These are phyloP conservation scores for Caenorhabditis tropicalis DNA, from an alignment of 1,140 invertebrate genomes.

Conservation along the genomic window DNA sequence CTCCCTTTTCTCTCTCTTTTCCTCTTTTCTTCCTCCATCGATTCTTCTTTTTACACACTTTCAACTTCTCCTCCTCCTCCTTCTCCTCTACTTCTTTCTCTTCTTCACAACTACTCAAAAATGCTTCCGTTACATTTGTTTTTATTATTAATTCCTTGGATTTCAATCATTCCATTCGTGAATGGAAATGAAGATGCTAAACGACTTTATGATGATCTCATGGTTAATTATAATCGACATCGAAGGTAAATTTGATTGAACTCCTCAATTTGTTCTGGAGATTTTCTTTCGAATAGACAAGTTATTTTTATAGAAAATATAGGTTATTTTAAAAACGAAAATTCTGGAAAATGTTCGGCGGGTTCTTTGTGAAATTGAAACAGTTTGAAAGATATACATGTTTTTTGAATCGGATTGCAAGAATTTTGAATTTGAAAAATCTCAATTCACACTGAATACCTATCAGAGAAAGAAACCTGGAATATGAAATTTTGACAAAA, in stretches of 20 bases:
- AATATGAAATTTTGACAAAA: no score
- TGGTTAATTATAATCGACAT: conserved; percentile 91
- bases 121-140: not conserved
- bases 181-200: conserved; percentile 68
- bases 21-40: not conserved
- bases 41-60: not conserved
- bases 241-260: conserved; percentile 10
- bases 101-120: no score
- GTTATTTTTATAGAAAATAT: no score
- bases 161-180: conserved; percentile 1
- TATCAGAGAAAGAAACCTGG: no score
- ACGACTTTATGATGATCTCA: conserved; percentile 79
- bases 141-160: not conserved
- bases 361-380: no score
- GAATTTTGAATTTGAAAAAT: no score
- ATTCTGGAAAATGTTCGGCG: not conserved
- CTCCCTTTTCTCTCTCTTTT: not conserved
- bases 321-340: not conserved
- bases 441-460: no score
- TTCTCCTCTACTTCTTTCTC: not conserved
- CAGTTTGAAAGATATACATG: no score
- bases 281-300: not conserved
- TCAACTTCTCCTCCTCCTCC: not conserved
- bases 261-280: not conserved
- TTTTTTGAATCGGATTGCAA: no score